Evolutionary conservation across 2,797 vertebrate species (phyloP), one percentile per base, ranked within the genome.

Genomic region (Hydrocynus forskahlii): DNA sequence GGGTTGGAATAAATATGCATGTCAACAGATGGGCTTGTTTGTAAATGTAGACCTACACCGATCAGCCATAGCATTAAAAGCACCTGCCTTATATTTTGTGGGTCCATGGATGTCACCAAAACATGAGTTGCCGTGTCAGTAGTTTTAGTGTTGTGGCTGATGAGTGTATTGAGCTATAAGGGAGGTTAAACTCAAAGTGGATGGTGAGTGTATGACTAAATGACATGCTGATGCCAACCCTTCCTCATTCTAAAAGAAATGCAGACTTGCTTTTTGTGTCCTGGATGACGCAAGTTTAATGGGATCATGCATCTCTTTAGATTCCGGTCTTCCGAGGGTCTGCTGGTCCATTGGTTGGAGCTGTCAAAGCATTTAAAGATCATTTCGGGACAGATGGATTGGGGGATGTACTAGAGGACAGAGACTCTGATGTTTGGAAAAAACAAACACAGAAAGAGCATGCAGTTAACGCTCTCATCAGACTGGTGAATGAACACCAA

Each of bases 371-470:
- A 0, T 5, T 35, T 1, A 82, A 75, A 25, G 86, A 92, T 83
- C 94, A 95, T 86, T 95, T 95, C 80, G 95, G 95, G 55, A 89
- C 81, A 0, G 94, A 96, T 17, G 94, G 94, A 45, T 90, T 96
- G 0, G 94, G 95, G 13, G 94, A 94, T 55, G 91, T 93, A 72
- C 77, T 93, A 3, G 43, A 92, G 59, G 89, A 91, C 55, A 89
- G 66, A 79, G 89, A 93, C 70, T 89, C 89, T 6, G 69, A 69
- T 5, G 29, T 14, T 29, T 95, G 94, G 92, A 85, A 90, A 83
- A 76, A 87, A 59, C 92, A 92, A 80, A 86, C 95, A 76, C 89
- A 93, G 83, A 88, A n/a, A 8, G 95, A 95, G 60, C 89, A 93
- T 2, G 94, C 94, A 0, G 92, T 92, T 70, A 80, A 55, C 19